Percentiles rank a stretch among this genome's conserved stretches.
Evolutionary conservation across 1,140 invertebrate genomes (phyloP).

Genomic region (Leptinotarsa texana): DNA sequence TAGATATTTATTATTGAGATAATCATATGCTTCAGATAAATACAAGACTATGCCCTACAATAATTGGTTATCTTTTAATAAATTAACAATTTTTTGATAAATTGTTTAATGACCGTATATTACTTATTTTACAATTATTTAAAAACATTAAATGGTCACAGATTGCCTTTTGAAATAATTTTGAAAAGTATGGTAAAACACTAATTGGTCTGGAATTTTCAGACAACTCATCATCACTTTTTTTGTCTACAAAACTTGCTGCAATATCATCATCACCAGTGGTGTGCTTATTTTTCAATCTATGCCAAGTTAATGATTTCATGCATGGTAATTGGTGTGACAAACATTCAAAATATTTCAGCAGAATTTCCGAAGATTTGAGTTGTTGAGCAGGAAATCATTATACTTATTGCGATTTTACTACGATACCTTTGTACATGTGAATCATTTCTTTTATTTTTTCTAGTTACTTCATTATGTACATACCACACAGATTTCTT

Average conservation of each 20-base stretch:
- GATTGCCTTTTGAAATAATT: background rate
- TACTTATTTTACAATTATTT: background rate
- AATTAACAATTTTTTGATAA: background rate
- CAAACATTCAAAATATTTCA: background rate
- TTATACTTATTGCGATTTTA: slow-evolving; percentile 3
- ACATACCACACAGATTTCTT: slow-evolving; percentile 8
- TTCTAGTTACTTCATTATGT: slow-evolving; percentile 17
- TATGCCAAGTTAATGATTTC: background rate
- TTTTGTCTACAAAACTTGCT: background rate
- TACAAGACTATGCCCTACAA: background rate
- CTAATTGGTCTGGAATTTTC: background rate
- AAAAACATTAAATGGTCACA: background rate
- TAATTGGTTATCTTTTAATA: background rate
- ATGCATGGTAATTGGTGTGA: background rate
- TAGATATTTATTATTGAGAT: background rate
- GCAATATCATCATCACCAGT: slow-evolving; percentile 20
- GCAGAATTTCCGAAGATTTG: background rate
- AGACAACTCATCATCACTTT: background rate
- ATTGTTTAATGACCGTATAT: background rate
- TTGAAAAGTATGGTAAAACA: background rate
- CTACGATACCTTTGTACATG: background rate
- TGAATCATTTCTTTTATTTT: background rate
- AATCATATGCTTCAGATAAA: background rate
- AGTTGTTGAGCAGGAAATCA: slow-evolving; percentile 10
- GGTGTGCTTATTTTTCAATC: background rate